These are phyloP conservation scores for Penaeus japonicus DNA, from an alignment of 1,140 invertebrate genomes.

Conservation along the genomic window DNA sequence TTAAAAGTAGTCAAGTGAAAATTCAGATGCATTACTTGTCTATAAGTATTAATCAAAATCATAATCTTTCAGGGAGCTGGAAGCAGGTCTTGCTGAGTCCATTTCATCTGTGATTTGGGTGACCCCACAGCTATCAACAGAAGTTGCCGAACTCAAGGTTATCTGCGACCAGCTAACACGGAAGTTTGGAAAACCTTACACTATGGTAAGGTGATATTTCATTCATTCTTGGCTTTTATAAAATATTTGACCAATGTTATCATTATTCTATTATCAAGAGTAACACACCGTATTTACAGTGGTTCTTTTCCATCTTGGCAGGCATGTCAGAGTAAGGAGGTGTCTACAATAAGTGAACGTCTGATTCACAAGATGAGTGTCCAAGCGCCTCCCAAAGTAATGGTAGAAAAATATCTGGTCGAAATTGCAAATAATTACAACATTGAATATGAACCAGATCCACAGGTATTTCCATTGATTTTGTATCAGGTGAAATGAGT, in stretches of 20 bases:
- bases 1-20: not conserved
- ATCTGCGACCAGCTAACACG: constrained; percentile 87
- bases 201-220: constrained; percentile 66
- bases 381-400: constrained; percentile 92
- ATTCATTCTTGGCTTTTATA: not conserved
- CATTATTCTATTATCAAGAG: not conserved
- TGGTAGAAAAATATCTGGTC: constrained; percentile 94
- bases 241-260: not conserved
- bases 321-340: constrained; percentile 78
- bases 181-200: constrained; percentile 96
- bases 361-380: constrained; percentile 95
- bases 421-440: constrained; percentile 97
- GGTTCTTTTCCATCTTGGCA: constrained; percentile 49
- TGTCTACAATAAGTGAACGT: constrained; percentile 90
- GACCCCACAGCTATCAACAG: constrained; percentile 84
- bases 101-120: constrained; percentile 97
- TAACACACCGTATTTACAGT: not conserved
- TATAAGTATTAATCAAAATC: constrained; percentile 21
- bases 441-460: constrained; percentile 91
- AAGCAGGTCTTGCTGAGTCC: constrained; percentile 94
- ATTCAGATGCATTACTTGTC: not conserved
- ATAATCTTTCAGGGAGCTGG: constrained; percentile 75
- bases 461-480: constrained; percentile 69
- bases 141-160: constrained; percentile 88
- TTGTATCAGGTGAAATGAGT: no score